A percentile compares a stretch with the other conserved stretches of the same genome.
These are phyloP conservation scores for Neelides folsomi DNA, from an alignment of 2,888 invertebrate species.

Conservation along the genomic window DNA sequence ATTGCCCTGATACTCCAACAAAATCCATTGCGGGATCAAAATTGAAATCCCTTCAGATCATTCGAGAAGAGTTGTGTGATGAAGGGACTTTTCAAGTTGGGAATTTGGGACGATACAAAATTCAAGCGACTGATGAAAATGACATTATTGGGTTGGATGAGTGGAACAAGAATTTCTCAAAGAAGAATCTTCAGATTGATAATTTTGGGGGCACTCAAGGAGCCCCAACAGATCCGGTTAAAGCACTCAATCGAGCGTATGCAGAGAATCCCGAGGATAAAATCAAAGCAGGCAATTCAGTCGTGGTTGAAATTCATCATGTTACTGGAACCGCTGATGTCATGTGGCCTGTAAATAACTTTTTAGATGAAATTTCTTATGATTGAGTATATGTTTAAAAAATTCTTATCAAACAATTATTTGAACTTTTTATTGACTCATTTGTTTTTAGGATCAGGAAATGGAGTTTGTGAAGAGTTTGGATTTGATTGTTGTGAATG, in stretches of 20 bases:
- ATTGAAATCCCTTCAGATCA: background rate
- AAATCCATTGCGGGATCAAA: background rate
- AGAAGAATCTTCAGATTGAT: background rate
- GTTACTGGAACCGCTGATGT: background rate
- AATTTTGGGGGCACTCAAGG: background rate
- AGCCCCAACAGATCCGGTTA: background rate
- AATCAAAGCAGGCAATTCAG: background rate
- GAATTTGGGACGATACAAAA: constrained; percentile 4
- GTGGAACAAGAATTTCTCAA: background rate
- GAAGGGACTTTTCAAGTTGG: constrained; percentile 3
- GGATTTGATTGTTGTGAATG: constrained; percentile 3
- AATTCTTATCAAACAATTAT: background rate
- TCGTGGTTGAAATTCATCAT: constrained; percentile 4
- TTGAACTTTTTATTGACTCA: background rate
- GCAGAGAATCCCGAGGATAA: background rate
- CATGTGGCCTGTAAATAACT: constrained; percentile 1
- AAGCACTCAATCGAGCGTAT: background rate
- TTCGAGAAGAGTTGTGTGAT: constrained; percentile 1
- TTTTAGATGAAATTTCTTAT: no score
- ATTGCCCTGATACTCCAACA: background rate
- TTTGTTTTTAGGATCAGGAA: background rate
- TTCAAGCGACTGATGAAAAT: background rate
- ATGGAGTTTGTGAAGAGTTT: constrained; percentile 1
- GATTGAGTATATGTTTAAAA: background rate
- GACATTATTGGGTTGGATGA: background rate